Percentiles rank a stretch among this genome's conserved stretches.
Evolutionary conservation across 1,140 invertebrate species (phyloP).

Genomic region (Sitobion miscanthi): DNA sequence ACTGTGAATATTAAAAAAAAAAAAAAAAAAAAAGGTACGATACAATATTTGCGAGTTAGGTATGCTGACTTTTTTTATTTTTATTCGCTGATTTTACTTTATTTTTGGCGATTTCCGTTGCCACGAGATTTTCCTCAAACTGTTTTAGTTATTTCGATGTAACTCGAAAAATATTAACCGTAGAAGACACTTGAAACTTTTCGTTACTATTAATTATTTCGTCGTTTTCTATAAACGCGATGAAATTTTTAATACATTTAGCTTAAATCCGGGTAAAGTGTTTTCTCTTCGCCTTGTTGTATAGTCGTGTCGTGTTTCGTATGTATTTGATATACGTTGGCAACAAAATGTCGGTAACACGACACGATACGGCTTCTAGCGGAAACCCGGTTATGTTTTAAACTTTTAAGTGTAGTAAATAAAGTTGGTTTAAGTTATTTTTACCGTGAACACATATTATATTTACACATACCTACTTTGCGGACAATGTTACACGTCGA

Average conservation of each 20-base stretch:
- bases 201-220: neutral
- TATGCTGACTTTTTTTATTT: neutral
- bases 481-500: neutral
- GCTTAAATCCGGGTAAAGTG: neutral
- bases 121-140: neutral
- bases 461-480: neutral
- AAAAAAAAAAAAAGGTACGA: neutral
- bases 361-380: neutral
- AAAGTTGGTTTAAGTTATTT: neutral
- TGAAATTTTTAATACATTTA: neutral
- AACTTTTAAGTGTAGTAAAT: neutral
- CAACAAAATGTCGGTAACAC: neutral
- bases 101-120: neutral
- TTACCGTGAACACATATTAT: neutral
- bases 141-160: neutral
- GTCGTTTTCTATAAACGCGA: neutral
- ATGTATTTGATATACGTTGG: neutral
- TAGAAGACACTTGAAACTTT: neutral
- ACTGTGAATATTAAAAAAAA: too few species aligned
- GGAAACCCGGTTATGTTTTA: neutral
- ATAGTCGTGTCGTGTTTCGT: neutral
- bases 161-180: neutral
- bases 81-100: neutral
- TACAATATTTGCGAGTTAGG: neutral
- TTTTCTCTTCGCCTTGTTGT: neutral